Evolutionary conservation across 2,797 vertebrate species (phyloP), one percentile per base, ranked within the genome.

Genomic region (Simalia tracyae): DNA sequence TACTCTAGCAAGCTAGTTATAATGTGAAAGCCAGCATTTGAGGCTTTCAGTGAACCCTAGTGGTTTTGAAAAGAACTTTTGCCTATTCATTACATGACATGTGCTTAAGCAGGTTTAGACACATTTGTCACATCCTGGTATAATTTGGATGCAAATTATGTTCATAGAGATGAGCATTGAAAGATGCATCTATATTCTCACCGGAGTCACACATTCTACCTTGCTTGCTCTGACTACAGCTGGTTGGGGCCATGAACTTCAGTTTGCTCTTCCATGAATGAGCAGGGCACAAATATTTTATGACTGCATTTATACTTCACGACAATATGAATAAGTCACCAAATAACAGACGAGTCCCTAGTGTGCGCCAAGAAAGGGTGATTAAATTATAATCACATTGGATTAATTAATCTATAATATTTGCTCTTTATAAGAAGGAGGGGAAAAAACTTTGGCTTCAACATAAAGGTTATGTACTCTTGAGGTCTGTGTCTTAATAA

Each of bases 391-490:
- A 99, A 99, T 99, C 98, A 99, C 98, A 97, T 94, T 97, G 98
- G 98, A 99, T 99, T 99, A 99, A 99, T 99, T 99, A 99, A 99
- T 99, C 98, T 99, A 98, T 99, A 99, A 99, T 99, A 99, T 99
- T 99, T 99, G 98, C 98, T 98, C 98, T 98, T 98, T 98, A 98
- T 98, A 98, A 98, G 98, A 97, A 96, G 98, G 97, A 97, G 97
- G 97, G 97, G 97, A 87, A 98, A 98, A 46, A 46, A 22, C 19
- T 98, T 98, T 98, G 98, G 98, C 97, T 98, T 98, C 97, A 97
- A 98, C 95, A 98, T 98, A 98, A 99, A 99, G 98, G 98, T 98
- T 98, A 98, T 97, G 98, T 98, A 98, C 98, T 98, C 98, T 97
- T 97, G 98, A 98, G 97, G 98, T 98, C 98, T 99, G 99, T 98